A percentile compares a stretch with the other conserved stretches of the same genome.
Evolutionary conservation across 2,888 invertebrate species (phyloP).

Genomic region (Spilarctia lutea): DNA sequence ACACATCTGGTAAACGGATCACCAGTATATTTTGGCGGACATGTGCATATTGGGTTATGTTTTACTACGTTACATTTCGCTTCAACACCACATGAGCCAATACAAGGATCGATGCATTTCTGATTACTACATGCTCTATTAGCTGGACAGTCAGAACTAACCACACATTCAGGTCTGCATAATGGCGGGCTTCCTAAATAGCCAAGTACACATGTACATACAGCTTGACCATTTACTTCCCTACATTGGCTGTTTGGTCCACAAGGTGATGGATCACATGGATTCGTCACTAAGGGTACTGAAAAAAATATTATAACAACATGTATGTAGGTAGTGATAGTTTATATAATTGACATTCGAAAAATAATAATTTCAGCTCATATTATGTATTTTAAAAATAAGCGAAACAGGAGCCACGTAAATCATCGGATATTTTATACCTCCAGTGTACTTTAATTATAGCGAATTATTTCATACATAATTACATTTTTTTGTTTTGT

Average conservation of each 20-base stretch:
- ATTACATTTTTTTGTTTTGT: neutral
- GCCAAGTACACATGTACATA: conserved; percentile 90
- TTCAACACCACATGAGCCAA: conserved; percentile 90
- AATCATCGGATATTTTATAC: too few species aligned
- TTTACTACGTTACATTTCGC: conserved; percentile 91
- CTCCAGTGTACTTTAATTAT: too few species aligned
- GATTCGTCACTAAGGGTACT: conserved; percentile 83
- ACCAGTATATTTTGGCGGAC: conserved; percentile 89
- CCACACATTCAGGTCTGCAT: conserved; percentile 92
- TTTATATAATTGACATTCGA: neutral
- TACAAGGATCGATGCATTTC: conserved; percentile 91
- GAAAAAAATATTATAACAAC: conserved; percentile 41
- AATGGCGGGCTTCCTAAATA: conserved; percentile 91
- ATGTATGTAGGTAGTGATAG: neutral
- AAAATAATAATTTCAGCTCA: neutral
- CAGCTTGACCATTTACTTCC: conserved; percentile 88
- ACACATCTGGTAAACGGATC: conserved; percentile 92
- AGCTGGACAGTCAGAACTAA: conserved; percentile 91
- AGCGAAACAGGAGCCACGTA: too few species aligned
- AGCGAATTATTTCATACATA: neutral
- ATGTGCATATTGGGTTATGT: conserved; percentile 92
- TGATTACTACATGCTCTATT: conserved; percentile 91
- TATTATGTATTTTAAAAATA: neutral
- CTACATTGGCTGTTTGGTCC: conserved; percentile 92
- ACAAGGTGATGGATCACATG: conserved; percentile 91